Conservation (phyloP, 1,140 invertebrate species). For the Hesperophylax magnus region DNA sequence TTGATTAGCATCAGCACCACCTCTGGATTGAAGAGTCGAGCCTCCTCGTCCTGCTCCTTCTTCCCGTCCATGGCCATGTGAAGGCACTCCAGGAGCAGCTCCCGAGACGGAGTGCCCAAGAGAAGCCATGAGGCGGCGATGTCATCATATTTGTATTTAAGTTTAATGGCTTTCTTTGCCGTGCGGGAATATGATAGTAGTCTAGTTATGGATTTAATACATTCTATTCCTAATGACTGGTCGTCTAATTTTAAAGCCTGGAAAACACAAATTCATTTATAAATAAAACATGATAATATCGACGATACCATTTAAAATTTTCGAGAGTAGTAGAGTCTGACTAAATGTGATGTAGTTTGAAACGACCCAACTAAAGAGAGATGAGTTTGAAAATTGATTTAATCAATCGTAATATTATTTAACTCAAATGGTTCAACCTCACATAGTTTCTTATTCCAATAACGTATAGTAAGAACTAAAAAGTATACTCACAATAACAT, state of each 20-base stretch:
- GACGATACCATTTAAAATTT: not conserved
- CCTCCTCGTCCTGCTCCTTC: conserved; percentile 47
- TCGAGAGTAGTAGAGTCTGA: too few species aligned
- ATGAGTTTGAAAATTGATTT: not conserved
- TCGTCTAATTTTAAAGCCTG: conserved; percentile 54
- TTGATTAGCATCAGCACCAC: conserved; percentile 59
- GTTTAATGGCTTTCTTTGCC: conserved; percentile 43
- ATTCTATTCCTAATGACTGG: conserved; percentile 59
- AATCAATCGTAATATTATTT: not conserved
- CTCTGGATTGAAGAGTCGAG: conserved; percentile 59
- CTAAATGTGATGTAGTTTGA: too few species aligned
- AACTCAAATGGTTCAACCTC: too few species aligned
- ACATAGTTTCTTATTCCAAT: too few species aligned
- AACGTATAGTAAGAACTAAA: not conserved
- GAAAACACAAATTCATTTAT: conserved; percentile 31
- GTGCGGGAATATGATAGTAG: conserved; percentile 48
- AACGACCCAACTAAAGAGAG: not conserved
- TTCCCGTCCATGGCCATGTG: conserved; percentile 64
- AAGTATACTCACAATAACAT: conserved; percentile 49
- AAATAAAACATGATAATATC: not conserved
- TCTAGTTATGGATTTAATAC: conserved; percentile 59
- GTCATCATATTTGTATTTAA: conserved; percentile 44
- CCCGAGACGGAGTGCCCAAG: conserved; percentile 60
- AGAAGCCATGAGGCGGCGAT: conserved; percentile 53
- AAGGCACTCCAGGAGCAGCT: conserved; percentile 63